phyloP scores from a whole-genome alignment of 2,113 vertebrate species.

The Xiphophorus couchianus region DNA sequence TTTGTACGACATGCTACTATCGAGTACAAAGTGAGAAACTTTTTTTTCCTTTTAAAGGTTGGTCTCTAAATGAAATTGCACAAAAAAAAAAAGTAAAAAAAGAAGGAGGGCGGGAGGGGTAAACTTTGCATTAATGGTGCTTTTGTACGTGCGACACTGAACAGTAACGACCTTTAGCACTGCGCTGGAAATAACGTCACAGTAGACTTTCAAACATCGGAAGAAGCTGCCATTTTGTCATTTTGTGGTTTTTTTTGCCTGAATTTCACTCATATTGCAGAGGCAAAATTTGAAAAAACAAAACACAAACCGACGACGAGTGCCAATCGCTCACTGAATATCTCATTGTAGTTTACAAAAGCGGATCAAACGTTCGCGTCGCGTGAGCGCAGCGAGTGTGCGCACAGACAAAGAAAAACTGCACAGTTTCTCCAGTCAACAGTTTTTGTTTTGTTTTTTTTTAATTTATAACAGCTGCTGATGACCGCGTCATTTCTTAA shows the following conservation, averaged over 20 bases:
- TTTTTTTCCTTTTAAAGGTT: slow-evolving; percentile 2
- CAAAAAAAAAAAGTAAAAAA: slow-evolving; percentile 21
- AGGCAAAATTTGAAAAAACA: not conserved
- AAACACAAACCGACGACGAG: not conserved
- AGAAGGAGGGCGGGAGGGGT: not conserved
- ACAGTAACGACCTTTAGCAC: slow-evolving; percentile 27
- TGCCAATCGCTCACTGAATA: slow-evolving; percentile 4
- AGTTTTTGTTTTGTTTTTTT: not conserved
- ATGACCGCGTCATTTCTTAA: slow-evolving; percentile 6
- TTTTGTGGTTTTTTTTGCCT: slow-evolving; percentile 12
- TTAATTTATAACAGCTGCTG: slow-evolving; percentile 39
- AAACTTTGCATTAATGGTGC: slow-evolving; percentile 46
- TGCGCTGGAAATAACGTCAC: slow-evolving; percentile 16
- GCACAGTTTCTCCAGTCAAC: not conserved
- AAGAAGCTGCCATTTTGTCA: slow-evolving; percentile 13
- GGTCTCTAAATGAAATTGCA: slow-evolving; percentile 30
- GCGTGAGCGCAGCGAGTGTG: slow-evolving; percentile 16
- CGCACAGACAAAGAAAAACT: not conserved
- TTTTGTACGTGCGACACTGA: slow-evolving; percentile 8
- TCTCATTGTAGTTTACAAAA: slow-evolving; percentile 39
- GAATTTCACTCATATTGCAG: slow-evolving; percentile 10
- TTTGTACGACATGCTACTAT: slow-evolving; percentile 26
- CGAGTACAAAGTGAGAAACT: not conserved
- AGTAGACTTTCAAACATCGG: slow-evolving; percentile 9
- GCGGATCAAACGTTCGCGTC: slow-evolving; percentile 6